A percentile compares a stretch with the other conserved stretches of the same genome.
Conservation (phyloP, 2,113 vertebrate species). For the Myotis brandtii region DNA sequence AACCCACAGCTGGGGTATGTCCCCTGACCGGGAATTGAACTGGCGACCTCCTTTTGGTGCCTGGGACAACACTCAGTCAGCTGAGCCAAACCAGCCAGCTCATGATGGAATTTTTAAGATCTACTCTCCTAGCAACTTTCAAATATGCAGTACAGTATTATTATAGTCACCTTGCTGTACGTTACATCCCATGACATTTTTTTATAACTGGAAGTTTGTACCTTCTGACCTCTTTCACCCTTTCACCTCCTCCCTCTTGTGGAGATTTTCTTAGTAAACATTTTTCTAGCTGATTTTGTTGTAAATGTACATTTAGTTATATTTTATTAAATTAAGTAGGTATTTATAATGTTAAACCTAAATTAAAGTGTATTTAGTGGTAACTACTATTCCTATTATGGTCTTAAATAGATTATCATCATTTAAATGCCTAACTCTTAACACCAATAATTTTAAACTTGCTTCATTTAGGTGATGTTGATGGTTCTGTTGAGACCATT, state of each 20-base stretch:
- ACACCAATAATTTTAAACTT: slow-evolving; percentile 49
- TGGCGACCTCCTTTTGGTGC: not conserved
- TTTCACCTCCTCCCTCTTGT: not conserved
- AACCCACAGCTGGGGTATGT: not conserved
- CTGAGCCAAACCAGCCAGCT: not conserved
- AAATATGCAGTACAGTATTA: not conserved
- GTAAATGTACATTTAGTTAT: slow-evolving; percentile 23
- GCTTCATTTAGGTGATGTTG: slow-evolving; percentile 91
- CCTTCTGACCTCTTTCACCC: not conserved
- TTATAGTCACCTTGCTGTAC: not conserved
- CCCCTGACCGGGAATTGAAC: not conserved
- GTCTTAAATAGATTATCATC: not conserved
- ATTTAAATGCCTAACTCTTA: not conserved
- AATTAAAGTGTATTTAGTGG: not conserved
- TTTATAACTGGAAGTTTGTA: not conserved
- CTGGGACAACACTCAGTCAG: not conserved
- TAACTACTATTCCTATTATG: not conserved
- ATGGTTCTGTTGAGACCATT: slow-evolving; percentile 95
- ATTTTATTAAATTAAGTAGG: slow-evolving; percentile 22
- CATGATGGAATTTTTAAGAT: not conserved
- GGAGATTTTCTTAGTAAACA: slow-evolving; percentile 45
- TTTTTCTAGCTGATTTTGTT: slow-evolving; percentile 48
- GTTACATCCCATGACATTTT: not conserved
- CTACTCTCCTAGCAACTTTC: not conserved
- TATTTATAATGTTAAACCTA: slow-evolving; percentile 11